Evolutionary conservation across 1,140 invertebrate species (phyloP).

Genomic region (Penaeus chinensis): DNA sequence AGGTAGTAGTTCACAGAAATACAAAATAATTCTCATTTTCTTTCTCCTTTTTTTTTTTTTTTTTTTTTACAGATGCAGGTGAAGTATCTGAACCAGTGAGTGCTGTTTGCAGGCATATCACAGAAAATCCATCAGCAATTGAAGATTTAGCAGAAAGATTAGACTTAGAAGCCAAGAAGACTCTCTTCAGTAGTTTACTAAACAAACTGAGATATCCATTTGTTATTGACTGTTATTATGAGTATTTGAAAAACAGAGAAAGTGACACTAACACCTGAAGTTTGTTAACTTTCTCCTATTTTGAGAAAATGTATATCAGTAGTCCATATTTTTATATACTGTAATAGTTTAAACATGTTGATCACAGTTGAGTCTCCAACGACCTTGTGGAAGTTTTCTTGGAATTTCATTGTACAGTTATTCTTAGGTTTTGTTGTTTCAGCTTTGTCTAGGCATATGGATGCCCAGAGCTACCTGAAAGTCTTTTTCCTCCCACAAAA

Average conservation of each 20-base stretch:
- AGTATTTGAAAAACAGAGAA: slow-evolving; percentile 25
- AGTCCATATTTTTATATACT: background rate
- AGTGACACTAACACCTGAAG: background rate
- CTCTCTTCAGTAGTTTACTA: background rate
- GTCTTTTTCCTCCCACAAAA: too few species aligned
- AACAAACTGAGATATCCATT: slow-evolving; percentile 17
- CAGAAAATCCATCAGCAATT: slow-evolving; percentile 5
- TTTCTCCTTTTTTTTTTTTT: slow-evolving; percentile 4
- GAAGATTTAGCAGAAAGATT: background rate
- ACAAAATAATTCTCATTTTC: background rate
- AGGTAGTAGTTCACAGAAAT: background rate
- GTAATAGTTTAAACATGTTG: too few species aligned
- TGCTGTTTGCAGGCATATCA: background rate
- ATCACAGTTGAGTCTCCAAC: too few species aligned
- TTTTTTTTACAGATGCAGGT: background rate
- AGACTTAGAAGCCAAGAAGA: slow-evolving; percentile 11
- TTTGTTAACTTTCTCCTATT: background rate
- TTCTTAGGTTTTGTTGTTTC: too few species aligned
- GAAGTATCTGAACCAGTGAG: background rate
- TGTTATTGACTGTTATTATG: slow-evolving; percentile 37
- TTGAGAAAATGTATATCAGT: background rate
- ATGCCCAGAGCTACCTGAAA: too few species aligned
- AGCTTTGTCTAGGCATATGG: too few species aligned
- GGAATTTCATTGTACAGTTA: too few species aligned
- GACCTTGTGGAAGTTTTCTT: too few species aligned